Conservation (phyloP, 1,140 invertebrate genomes). For the Chrysoperla carnea region DNA sequence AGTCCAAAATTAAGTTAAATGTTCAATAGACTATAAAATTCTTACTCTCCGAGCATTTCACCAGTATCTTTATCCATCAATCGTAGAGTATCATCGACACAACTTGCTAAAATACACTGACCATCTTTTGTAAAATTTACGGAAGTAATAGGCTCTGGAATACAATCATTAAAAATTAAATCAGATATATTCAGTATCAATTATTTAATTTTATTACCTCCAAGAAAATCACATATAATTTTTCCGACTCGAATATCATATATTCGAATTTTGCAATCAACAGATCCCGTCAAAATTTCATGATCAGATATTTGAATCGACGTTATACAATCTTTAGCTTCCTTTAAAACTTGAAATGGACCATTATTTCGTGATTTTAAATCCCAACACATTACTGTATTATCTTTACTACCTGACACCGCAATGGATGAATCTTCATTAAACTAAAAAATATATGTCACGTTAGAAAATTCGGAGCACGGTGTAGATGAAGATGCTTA, state of each 20-base stretch:
- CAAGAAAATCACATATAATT: conserved; percentile 70
- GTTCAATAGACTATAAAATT: conserved; percentile 4
- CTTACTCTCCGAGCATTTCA: conserved; percentile 53
- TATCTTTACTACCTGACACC: conserved; percentile 82
- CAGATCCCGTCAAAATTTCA: conserved; percentile 78
- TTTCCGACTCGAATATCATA: conserved; percentile 83
- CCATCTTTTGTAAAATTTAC: conserved; percentile 64
- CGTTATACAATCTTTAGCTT: conserved; percentile 88
- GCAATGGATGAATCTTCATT: conserved; percentile 89
- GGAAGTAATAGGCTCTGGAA: conserved; percentile 51
- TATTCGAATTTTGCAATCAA: conserved; percentile 72
- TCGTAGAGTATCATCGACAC: conserved; percentile 61
- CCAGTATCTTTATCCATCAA: conserved; percentile 81
- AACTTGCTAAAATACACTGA: conserved; percentile 72
- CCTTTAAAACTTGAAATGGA: conserved; percentile 67
- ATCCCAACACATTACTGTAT: conserved; percentile 85
- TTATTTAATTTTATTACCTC: conserved; percentile 43
- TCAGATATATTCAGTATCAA: conserved; percentile 2
- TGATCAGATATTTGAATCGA: conserved; percentile 69
- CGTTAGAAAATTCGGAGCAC: conserved; percentile 2
- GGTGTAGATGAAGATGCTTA: conserved; percentile 1
- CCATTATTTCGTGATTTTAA: conserved; percentile 47
- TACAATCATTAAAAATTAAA: conserved; percentile 4
- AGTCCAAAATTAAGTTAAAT: conserved; percentile 1
- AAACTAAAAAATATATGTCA: conserved; percentile 44